Evolutionary conservation across 2,888 invertebrate genomes (phyloP), one percentile per base, ranked within the genome.

Genomic region (Pterostichus niger): DNA sequence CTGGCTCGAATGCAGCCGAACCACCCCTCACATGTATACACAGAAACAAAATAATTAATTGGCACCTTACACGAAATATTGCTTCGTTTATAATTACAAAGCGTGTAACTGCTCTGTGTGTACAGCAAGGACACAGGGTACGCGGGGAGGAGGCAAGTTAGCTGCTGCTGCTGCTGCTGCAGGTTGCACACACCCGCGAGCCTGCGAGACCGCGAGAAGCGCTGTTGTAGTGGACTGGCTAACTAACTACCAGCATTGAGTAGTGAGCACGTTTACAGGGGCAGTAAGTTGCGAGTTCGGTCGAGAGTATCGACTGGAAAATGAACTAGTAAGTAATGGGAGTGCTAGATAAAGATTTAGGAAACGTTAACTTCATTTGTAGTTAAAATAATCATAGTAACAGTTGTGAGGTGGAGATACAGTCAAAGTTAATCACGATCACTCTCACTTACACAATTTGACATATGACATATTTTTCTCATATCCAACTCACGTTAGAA

Each of bases 81-180:
- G 89, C 89, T 89, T 89, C 89, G 87, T 89, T 78, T 88, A 90
- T 89, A 90, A 90, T 90, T 90, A 89, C 89, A 87, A 87, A 87
- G 87, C 89, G 86, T 89, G 89, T 89, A 88, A 81, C 33, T 81
- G 81, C 73, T 81, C 68, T 35, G 13, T 40, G 44, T 35, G 76
- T 76, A 35, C 35, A 31, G 44, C 31, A 35, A 11, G 64, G 61
- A 31, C 75, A 6, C 40, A 5, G 40, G 40, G 40, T 76, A 54
- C 75, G 13, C 5, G 52, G 52, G 56, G 7, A 17, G 56, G 54
- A 54, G 15, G 24, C 2, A 24, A 24, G 24, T 24, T 24, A 24
- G 24, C 24, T 24, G 24, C n/a, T n/a, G n/a, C n/a, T n/a, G n/a
- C n/a, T 13, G 54, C 7, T 54, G 13, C 9, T 56, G 56, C 56